Evolutionary conservation across 2,888 invertebrate genomes (phyloP).

Genomic region (Rutpela maculata): DNA sequence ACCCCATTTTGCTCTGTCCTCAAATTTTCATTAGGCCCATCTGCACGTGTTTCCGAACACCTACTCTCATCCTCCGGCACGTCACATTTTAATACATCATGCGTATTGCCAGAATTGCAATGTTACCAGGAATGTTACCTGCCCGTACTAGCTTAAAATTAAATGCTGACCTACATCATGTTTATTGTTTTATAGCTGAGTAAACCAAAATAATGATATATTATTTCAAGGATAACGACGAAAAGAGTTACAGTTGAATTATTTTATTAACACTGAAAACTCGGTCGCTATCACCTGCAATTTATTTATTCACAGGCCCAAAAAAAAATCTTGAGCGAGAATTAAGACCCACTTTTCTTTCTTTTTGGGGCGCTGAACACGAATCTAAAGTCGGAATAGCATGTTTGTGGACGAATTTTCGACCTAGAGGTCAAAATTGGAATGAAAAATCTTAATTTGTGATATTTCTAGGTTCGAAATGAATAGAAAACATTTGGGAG

Average conservation of each 20-base stretch:
- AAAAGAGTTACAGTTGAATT: neutral
- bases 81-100: slow-evolving; percentile 20
- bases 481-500: too few species aligned
- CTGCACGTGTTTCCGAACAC: slow-evolving; percentile 59
- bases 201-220: slow-evolving; percentile 15
- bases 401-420: too few species aligned
- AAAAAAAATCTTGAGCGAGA: too few species aligned
- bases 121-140: slow-evolving; percentile 37
- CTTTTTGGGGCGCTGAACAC: too few species aligned
- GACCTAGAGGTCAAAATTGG: too few species aligned
- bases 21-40: slow-evolving; percentile 66
- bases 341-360: too few species aligned
- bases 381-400: too few species aligned
- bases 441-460: too few species aligned
- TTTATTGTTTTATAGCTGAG: slow-evolving; percentile 33
- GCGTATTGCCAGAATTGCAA: slow-evolving; percentile 17
- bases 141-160: slow-evolving; percentile 25
- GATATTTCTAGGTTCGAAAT: too few species aligned
- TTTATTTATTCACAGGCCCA: too few species aligned
- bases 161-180: slow-evolving; percentile 33
- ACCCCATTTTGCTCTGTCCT: slow-evolving; percentile 60
- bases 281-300: too few species aligned
- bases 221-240: slow-evolving; percentile 5
- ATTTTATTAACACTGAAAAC: neutral
- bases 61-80: slow-evolving; percentile 47